Evolutionary conservation across 2,888 invertebrate species (phyloP), one percentile per base, ranked within the genome.

Genomic region (Papilio demoleus): DNA sequence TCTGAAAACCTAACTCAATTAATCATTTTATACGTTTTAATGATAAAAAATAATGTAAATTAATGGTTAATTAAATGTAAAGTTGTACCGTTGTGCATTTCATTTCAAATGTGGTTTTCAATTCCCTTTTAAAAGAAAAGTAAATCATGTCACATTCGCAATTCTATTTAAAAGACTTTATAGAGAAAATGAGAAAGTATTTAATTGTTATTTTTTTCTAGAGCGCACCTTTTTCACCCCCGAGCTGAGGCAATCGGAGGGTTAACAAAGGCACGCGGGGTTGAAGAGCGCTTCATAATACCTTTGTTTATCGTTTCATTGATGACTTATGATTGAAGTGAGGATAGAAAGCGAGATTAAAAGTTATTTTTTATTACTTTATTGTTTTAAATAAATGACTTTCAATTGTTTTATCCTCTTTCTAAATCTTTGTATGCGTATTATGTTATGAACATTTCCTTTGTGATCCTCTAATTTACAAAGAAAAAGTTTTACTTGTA

Each of bases 261-360:
- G 22, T 36, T 9, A 42, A 65, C 65, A 65, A 56, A 34, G 38
- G 40, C 40, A 22, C 36, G 58, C 36, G 34, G 40, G 56, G 56
- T 56, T 60, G 59, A 24, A 66, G 36, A n/a, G 66, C 59, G 59
- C 36, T 66, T 47, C 45, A 58, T 47, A 56, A 47, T 36, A 22
- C 47, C 59, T 34, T 66, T 66, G 66, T 66, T 66, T 66, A 60
- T 47, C 59, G 8, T 45, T 36, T 36, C 47, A 60, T 66, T 59
- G 66, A 66, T 59, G 59, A 60, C 36, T 47, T 36, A 27, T 59
- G 59, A 36, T n/a, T 59, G 47, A 45, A 60, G 47, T 22, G 53
- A 24, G 40, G 45, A 19, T 31, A 31, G 31, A 31, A 62, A 17
- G 34, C 11, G 8, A 17, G 24, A 42, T 42, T 42, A n/a, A 50